phyloP scores from a whole-genome alignment of 2,797 vertebrate species.

The Carcharodon carcharias region DNA sequence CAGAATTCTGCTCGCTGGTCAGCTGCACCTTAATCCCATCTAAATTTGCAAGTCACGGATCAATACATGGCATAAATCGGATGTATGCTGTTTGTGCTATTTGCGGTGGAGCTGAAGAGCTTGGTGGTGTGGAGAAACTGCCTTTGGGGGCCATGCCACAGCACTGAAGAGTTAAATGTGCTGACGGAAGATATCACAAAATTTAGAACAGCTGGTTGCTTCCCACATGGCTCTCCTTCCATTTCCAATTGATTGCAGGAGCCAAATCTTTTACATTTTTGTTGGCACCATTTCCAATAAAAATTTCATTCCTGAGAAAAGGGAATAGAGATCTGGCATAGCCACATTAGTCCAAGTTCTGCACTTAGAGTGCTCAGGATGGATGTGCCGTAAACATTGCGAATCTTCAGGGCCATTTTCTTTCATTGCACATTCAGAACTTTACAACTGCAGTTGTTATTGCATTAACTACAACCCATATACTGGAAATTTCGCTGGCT shows the following conservation, averaged over 20 bases:
- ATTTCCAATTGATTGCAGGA: background rate
- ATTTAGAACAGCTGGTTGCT: background rate
- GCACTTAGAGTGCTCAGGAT: background rate
- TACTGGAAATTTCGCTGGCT: background rate
- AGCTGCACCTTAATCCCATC: background rate
- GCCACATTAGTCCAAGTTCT: background rate
- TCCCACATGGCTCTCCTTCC: background rate
- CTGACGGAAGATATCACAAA: background rate
- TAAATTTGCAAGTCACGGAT: background rate
- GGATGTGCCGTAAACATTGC: background rate
- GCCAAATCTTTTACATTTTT: background rate
- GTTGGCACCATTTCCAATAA: background rate
- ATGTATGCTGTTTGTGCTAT: too few relatives aligned
- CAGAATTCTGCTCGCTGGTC: background rate
- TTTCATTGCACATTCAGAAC: background rate
- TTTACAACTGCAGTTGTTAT: background rate
- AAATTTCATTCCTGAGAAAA: background rate
- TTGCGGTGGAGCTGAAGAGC: too few relatives aligned
- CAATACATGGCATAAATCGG: too few relatives aligned
- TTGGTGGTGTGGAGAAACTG: too few relatives aligned
- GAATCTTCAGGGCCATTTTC: background rate
- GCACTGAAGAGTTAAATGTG: too few relatives aligned
- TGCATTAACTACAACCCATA: background rate
- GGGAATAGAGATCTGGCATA: background rate
- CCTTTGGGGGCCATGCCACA: too few relatives aligned